Evolutionary conservation across 2,888 invertebrate species (phyloP), one percentile per base, ranked within the genome.

Genomic region (Dolichopus griseipennis): DNA sequence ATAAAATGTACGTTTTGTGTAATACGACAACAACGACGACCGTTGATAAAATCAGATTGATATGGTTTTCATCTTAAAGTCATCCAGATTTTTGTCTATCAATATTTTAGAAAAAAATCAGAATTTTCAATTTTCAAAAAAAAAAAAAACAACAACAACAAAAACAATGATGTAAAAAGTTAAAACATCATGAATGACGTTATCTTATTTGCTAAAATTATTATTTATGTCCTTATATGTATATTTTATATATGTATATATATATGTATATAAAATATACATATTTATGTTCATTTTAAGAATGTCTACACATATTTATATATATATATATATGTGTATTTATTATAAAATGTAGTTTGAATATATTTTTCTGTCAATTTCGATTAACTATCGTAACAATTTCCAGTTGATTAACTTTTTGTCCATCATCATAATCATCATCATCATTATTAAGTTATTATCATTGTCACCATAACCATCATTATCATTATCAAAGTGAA

Each of bases 351-450:
- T 27, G 8, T 34, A 34, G 9, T 10, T 37, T 37, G 37, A 37
- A 37, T 37, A 37, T n/a, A n/a, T n/a, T n/a, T 37, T 37, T 37
- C 52, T 52, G n/a, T 52, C 52, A 52, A 52, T 18, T 52, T 52
- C 18, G n/a, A 52, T 52, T 52, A 52, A 52, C 52, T 52, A 52
- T 52, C 52, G 52, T 52, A n/a, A 52, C 52, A 52, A 52, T 52
- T 52, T 18, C 1, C 52, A 18, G 18, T 52, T 52, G 52, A 52
- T 52, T 52, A 52, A 52, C 52, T 52, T 52, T 52, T 52, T 52
- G 52, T 52, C 52, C 52, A 52, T 52, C 52, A 52, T 18, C n/a
- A 52, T 52, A 12, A 52, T 27, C n/a, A n/a, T 34, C 34, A n/a
- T n/a, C n/a, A n/a, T n/a, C n/a, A n/a, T n/a, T n/a, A n/a, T n/a